Evolutionary conservation across 2,113 vertebrate species (phyloP), one percentile per base, ranked within the genome.

Genomic region (Psophia crepitans): DNA sequence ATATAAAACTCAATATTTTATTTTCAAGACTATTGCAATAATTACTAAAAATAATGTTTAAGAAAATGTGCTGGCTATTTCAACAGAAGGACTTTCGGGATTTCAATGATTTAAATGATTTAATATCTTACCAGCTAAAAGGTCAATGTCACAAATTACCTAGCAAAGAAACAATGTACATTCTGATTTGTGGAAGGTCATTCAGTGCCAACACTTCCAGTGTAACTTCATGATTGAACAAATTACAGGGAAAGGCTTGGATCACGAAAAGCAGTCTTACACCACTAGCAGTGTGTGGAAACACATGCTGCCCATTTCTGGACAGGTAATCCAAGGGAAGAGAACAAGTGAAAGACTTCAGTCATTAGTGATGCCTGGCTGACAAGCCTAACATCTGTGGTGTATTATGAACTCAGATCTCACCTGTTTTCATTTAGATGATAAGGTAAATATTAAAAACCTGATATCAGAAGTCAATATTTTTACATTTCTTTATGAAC

Each of bases 221-320:
- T 75, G 28, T 11, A 33, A 49, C 28, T 76, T 81, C 28, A 23
- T 23, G 24, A 63, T 6, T 27, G 23, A 63, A 74, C 61, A 74
- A 61, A 56, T 54, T 79, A 35, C 18, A 58, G 39, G 7, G 17
- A 32, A 20, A 56, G 3, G 4, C 71, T 68, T 69, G 22, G 18
- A 26, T 83, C 41, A 33, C 16, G 17, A 57, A 70, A 83, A 75
- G 6, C 2, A 9, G 35, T 61, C 44, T 56, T 61, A 22, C 22
- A 21, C 4, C 6, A 30, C n/a, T 22, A 63, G 16, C 19, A 63
- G 4, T 8, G 19, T 63, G 24, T 44, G 9, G 22, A 79, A 91
- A 71, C 30, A 46, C 8, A 27, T 1, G 27, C 4, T 0, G 0
- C 18, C 24, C 1, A 0, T 54, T 44, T 79, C 66, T 41, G 56